These are phyloP conservation scores for Eulithis prunata DNA, from an alignment of 2,888 invertebrate species.

Conservation along the genomic window DNA sequence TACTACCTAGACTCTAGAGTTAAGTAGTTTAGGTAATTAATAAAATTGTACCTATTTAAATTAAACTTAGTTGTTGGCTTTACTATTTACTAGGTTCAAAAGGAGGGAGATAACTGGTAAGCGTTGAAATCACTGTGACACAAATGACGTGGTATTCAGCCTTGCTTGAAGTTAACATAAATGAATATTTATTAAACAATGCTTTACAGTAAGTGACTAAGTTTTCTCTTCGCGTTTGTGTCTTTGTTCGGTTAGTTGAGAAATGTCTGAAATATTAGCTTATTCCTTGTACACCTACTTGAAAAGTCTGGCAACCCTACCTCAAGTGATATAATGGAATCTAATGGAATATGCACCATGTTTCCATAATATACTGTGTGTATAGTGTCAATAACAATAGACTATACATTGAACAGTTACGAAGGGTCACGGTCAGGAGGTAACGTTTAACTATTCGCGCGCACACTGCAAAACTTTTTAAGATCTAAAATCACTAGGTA, in stretches of 20 bases:
- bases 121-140: slow-evolving; percentile 53
- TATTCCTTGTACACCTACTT: too few species aligned
- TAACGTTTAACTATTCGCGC: too few species aligned
- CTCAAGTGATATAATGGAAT: not conserved
- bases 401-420: not conserved
- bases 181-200: slow-evolving; percentile 64
- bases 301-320: not conserved
- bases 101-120: slow-evolving; percentile 7
- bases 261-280: slow-evolving; percentile 25
- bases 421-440: too few species aligned
- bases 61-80: not conserved
- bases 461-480: too few species aligned
- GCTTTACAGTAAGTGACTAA: slow-evolving; percentile 43
- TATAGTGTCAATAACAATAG: not conserved
- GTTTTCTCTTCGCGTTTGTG: slow-evolving; percentile 50
- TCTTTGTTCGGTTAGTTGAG: slow-evolving; percentile 40
- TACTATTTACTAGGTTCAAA: not conserved
- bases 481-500: too few species aligned
- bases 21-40: too few species aligned
- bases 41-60: too few species aligned
- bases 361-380: not conserved
- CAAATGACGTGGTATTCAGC: slow-evolving; percentile 55
- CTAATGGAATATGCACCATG: not conserved
- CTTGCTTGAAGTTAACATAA: slow-evolving; percentile 60
- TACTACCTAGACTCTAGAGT: not conserved